Evolutionary conservation across 2,888 invertebrate species (phyloP), one percentile per base, ranked within the genome.

Genomic region (Leptinotarsa haldemani): DNA sequence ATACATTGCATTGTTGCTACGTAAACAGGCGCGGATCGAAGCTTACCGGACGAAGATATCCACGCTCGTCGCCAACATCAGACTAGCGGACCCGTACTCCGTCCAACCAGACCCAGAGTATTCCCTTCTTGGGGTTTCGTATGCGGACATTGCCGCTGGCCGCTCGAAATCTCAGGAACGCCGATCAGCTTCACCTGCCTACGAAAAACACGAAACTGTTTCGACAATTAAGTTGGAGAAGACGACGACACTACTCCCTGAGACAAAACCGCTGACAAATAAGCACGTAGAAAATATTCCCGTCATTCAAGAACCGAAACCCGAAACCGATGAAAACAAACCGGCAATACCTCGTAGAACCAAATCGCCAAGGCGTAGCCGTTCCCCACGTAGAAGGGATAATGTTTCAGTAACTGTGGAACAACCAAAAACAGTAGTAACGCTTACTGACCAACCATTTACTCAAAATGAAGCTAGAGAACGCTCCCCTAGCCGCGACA

Each of bases 41-140:
- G 90, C 90, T 89, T 90, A 88, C 89, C 90, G 90, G 89, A 91
- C 91, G 88, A 92, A 91, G 88, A 92, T 93, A 89, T 91, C 92
- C 90, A 90, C 90, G 88, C 91, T 94, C 89, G 90, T 91, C 87
- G 90, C 91, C 88, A 89, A 91, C 87, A 92, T 94, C 88, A 92
- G 91, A 89, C 90, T 90, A 87, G 88, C 93, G 90, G 95, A 95
- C 90, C 94, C 95, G 84, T 91, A 93, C 90, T 90, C 88, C 89
- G 89, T 90, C 86, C 89, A 89, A 87, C 88, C 88, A 74, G 87
- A 88, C 78, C 88, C 89, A 82, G 88, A 89, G 84, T 87, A 88
- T 84, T 86, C 87, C 83, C 85, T 88, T 80, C 88, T 88, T 81
- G 88, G 88, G 82, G 85, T 88, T 78, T 88, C 90, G 77, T 94